Evolutionary conservation across 2,113 vertebrate genomes (phyloP), one percentile per base, ranked within the genome.

Genomic region (Rhea pennata): DNA sequence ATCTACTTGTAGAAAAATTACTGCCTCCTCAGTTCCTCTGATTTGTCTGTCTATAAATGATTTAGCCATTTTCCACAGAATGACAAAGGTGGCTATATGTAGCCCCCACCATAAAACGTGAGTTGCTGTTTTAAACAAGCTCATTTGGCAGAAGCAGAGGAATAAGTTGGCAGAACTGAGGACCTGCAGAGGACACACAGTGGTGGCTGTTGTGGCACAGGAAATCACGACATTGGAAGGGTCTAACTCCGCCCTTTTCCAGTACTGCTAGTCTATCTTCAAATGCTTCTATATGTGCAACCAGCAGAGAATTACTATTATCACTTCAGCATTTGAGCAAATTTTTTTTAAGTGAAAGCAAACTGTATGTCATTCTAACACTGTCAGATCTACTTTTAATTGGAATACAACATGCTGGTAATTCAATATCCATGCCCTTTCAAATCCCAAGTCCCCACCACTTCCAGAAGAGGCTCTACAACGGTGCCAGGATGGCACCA

Each of bases 401-500:
- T 29, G 53, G 56, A 82, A 82, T 61, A 81, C 22, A 92, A 82
- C 74, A 84, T 54, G 26, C 23, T 10, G 14, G 44, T 93, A 87
- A 95, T 82, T 96, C 93, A 93, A 84, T 48, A 82, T 22, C 91
- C 4, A 0, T 79, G 77, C 77, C 87, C 91, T 95, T 91, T 44
- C 67, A 84, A 87, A 91, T 83, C 75, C 61, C 58, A 42, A 39
- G 19, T 77, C 91, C 70, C 40, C 54, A 88, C 15, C 53, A 53
- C 42, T 22, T 42, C 81, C 84, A 92, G 74, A 48, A 93, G 87
- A 91, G 61, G 76, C 23, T 71, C 46, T 76, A 76, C 27, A 4
- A 1, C 29, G 59, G 39, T 77, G 78, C 73, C 65, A 88, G 39
- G 42, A 71, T 22, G 53, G 46, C 67, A 77, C 29, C 33, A 48